Base-by-base conservation (phyloP, 1,140 invertebrate genomes). In the Caenorhabditis remanei region DNA sequence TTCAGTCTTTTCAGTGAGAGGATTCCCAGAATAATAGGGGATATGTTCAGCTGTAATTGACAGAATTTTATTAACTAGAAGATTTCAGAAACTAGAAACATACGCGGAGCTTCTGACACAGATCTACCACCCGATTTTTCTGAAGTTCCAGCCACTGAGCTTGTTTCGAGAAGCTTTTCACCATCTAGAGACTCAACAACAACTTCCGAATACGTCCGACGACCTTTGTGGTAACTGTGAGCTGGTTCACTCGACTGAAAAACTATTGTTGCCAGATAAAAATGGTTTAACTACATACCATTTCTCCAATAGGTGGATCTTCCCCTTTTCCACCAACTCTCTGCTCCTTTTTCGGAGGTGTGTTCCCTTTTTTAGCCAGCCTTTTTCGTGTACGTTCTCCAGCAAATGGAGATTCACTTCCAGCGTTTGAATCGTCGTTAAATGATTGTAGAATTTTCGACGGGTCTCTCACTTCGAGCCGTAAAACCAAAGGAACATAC, bases 1-100 rank as follows among this genome's bases (percentile, higher is more conserved):
- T 93, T 97, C 97, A 0, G 96, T 98, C 48, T 97, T 95, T 94
- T 99, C 98, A 9, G 98, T 97, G 92, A 96, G 96, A 13, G 97
- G 97, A 94, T 99, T 99, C 3, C 98, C 98, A 92, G 96, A 98
- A 88, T 96, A 96, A 93, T 98, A 99, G 83, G 92, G 83, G 2
- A 91, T 50, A n/a, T 87, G 55, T 14, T 90, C 89, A 32, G 43
- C 90, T 91, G 75, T 58, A 90, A 65, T 11, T 14, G 19, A 46
- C 14, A 24, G 2, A 24, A 2, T 32, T 58, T 48, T 55, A 8
- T 2, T 32, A 32, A 2, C 2, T 32, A 2, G 32, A 2, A 32
- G 32, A 32, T 63, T 55, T 56, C 24, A 41, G 13, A 9, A 55
- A n/a, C 43, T 14, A 16, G 9, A 41, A 41, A 41, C 56, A 58